phyloP scores from a whole-genome alignment of 2,113 vertebrate genomes.

The Chaetodon auriga region DNA sequence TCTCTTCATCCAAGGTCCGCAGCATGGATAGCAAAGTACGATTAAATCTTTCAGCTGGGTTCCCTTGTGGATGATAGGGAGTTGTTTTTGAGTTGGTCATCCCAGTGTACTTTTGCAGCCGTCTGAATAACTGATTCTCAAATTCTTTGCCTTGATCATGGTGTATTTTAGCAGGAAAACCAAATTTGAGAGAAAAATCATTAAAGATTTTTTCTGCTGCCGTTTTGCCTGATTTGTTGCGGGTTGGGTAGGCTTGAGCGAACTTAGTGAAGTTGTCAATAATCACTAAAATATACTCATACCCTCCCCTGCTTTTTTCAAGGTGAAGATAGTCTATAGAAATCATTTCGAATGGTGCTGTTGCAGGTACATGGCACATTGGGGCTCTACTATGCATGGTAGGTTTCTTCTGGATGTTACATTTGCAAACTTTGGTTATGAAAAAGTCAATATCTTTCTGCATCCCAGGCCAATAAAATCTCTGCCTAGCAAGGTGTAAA shows the following conservation, averaged over 20 bases:
- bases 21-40: conserved; percentile 3
- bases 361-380: conserved; percentile 15
- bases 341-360: background rate
- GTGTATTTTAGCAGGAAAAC: background rate
- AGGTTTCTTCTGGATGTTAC: too few relatives aligned
- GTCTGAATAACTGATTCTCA: conserved; percentile 11
- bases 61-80: conserved; percentile 5
- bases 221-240: too few relatives aligned
- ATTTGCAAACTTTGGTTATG: too few relatives aligned
- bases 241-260: too few relatives aligned
- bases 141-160: conserved; percentile 3
- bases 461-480: too few relatives aligned
- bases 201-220: background rate
- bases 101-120: background rate
- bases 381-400: background rate
- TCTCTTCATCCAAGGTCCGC: background rate
- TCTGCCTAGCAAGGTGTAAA: too few relatives aligned
- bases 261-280: too few relatives aligned
- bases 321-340: background rate
- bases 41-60: conserved; percentile 7
- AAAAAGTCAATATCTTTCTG: too few relatives aligned
- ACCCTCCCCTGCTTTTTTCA: background rate
- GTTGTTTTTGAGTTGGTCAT: background rate
- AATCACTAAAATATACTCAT: too few relatives aligned
- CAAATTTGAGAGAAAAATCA: background rate